Conservation (phyloP, 2,113 vertebrate genomes). For the Cyprinus carpio region DNA sequence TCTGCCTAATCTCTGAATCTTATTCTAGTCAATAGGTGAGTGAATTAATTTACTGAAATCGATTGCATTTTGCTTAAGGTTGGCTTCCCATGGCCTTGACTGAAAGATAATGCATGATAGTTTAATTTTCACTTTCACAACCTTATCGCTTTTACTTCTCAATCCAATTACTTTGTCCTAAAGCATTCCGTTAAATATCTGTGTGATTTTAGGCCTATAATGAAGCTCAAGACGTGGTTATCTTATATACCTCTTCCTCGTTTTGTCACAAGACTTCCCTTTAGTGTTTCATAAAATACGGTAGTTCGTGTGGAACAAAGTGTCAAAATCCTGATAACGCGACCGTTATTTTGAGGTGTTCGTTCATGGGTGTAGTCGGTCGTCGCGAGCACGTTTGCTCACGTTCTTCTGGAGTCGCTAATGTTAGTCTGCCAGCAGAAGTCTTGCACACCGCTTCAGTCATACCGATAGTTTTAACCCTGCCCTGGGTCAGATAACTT, state of each 20-base stretch:
- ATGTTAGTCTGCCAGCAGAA: background rate
- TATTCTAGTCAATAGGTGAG: conserved; percentile 42
- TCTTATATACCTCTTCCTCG: background rate
- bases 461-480: background rate
- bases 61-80: background rate
- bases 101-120: background rate
- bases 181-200: background rate
- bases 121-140: background rate
- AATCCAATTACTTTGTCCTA: background rate
- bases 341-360: background rate
- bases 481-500: background rate
- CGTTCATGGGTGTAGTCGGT: background rate
- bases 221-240: background rate
- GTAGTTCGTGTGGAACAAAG: background rate
- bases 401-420: background rate
- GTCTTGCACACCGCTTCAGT: background rate
- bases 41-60: background rate
- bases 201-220: background rate
- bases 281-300: background rate
- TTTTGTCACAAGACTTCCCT: background rate
- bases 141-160: background rate
- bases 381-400: background rate
- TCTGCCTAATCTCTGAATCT: background rate
- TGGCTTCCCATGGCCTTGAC: background rate
- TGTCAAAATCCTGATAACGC: background rate